Evolutionary conservation across 2,888 invertebrate genomes (phyloP).

Genomic region (Odontomyia ornata): DNA sequence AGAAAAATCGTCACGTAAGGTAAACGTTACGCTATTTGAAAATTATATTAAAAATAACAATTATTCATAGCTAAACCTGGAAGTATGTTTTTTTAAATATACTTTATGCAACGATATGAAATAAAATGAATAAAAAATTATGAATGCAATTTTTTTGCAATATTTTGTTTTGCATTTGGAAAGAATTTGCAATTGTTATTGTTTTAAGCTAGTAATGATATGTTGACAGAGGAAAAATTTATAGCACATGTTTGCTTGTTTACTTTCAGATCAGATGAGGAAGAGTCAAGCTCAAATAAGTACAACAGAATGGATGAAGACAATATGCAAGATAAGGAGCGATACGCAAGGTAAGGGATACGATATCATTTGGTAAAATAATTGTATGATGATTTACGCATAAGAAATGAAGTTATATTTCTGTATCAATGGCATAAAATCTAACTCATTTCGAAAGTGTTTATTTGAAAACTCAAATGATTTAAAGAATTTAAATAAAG

Average conservation of each 20-base stretch:
- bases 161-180: no score
- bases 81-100: neutral
- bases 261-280: slow-evolving; percentile 55
- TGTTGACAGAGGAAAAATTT: no score
- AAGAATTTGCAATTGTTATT: no score
- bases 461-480: no score
- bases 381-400: no score
- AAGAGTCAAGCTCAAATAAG: slow-evolving; percentile 55
- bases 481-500: no score
- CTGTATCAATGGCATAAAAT: no score
- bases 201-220: no score
- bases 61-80: neutral
- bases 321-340: slow-evolving; percentile 94
- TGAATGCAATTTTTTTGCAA: neutral
- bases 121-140: neutral
- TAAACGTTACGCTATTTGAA: slow-evolving; percentile 35
- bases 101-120: neutral
- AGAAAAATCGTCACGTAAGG: slow-evolving; percentile 35
- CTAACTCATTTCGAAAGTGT: no score
- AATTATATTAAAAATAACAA: slow-evolving; percentile 27
- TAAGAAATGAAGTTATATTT: no score
- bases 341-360: slow-evolving; percentile 85
- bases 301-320: slow-evolving; percentile 86
- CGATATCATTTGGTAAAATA: no score
- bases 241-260: slow-evolving; percentile 27